phyloP scores from a whole-genome alignment of 2,888 invertebrate species.

The Gortyna flavago region DNA sequence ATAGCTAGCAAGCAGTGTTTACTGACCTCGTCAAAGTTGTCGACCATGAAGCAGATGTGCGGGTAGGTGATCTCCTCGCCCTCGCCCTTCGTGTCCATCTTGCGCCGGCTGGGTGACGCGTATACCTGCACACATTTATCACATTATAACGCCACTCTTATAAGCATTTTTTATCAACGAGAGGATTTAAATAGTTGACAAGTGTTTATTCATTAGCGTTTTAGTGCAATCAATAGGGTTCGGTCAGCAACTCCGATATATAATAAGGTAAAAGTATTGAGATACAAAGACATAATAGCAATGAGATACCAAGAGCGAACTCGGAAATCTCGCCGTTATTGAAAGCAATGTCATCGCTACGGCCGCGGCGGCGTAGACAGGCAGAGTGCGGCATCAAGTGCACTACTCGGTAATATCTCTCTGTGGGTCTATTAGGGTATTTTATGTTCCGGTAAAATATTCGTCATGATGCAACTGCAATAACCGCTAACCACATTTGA shows the following conservation, averaged over 20 bases:
- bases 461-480: background rate
- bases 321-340: background rate
- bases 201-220: background rate
- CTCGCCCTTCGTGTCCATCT: slow-evolving; percentile 99
- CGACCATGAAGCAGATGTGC: slow-evolving; percentile 99
- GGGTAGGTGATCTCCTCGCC: slow-evolving; percentile 99
- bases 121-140: slow-evolving; percentile 91
- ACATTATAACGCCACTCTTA: background rate
- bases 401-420: background rate
- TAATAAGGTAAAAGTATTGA: background rate
- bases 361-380: background rate
- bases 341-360: background rate
- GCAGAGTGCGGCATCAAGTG: background rate
- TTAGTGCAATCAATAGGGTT: background rate
- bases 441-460: background rate
- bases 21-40: slow-evolving; percentile 98
- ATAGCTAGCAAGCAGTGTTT: background rate
- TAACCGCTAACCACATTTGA: background rate
- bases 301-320: background rate
- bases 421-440: background rate
- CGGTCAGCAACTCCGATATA: background rate
- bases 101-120: slow-evolving; percentile 98
- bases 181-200: background rate
- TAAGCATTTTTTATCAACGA: background rate
- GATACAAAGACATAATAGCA: background rate